Evolutionary conservation across 2,797 vertebrate genomes (phyloP).

Genomic region (Vireo griseus): DNA sequence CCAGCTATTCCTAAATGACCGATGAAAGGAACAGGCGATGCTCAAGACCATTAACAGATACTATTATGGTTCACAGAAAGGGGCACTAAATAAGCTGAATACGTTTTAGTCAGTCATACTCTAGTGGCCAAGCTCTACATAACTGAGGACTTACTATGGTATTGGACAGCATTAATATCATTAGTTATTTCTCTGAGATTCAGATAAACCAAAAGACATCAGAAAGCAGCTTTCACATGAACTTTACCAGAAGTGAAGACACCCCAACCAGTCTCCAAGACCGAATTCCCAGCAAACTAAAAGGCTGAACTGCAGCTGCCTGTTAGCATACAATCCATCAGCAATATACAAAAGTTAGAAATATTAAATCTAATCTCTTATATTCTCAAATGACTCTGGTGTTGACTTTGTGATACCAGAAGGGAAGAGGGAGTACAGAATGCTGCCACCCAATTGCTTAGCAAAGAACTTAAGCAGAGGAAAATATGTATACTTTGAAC

Average conservation of each 20-base stretch:
- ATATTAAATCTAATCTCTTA: neutral
- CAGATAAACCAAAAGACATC: neutral
- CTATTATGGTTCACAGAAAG: neutral
- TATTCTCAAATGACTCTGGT: neutral
- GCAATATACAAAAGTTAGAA: neutral
- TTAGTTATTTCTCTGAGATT: neutral
- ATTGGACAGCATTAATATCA: neutral
- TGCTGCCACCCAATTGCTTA: neutral
- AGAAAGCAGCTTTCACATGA: neutral
- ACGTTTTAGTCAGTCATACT: neutral
- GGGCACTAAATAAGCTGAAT: neutral
- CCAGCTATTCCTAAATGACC: neutral
- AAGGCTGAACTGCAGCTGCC: neutral
- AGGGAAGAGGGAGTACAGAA: neutral
- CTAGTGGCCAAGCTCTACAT: neutral
- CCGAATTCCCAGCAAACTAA: neutral
- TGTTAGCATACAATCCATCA: neutral
- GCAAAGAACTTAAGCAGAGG: neutral
- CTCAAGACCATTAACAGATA: neutral
- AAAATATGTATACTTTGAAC: neutral
- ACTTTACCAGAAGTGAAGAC: neutral
- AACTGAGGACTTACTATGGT: neutral
- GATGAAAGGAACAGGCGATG: neutral
- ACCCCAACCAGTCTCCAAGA: neutral
- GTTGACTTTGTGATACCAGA: neutral